A percentile compares a stretch with the other conserved stretches of the same genome.
Evolutionary conservation across 2,113 vertebrate genomes (phyloP).

Genomic region (Romanogobio albipinnatus): DNA sequence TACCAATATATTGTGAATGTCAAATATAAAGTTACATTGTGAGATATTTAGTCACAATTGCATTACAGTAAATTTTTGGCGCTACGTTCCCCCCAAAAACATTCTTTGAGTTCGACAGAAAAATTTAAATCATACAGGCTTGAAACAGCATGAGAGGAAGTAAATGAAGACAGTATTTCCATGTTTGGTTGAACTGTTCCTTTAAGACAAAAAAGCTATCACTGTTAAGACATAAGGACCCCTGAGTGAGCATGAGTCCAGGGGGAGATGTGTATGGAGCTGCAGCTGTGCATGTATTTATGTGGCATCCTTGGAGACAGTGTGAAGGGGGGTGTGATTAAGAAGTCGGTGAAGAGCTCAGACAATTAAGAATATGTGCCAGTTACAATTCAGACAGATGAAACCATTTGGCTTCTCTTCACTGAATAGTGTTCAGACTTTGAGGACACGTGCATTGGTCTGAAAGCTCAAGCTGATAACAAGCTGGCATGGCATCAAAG

Average conservation of each 20-base stretch:
- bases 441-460: neutral
- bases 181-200: neutral
- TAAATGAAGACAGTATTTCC: neutral
- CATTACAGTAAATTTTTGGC: neutral
- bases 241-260: neutral
- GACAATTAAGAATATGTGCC: neutral
- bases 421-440: neutral
- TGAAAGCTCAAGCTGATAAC: neutral
- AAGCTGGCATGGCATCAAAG: neutral
- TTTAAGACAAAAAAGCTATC: neutral
- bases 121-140: no score
- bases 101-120: no score
- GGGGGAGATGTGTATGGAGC: neutral
- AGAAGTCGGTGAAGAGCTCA: neutral
- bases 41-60: neutral
- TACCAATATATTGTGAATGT: neutral
- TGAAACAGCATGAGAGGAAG: neutral
- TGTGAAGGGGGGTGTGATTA: neutral
- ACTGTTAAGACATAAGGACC: neutral
- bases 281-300: neutral
- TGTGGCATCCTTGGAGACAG: neutral
- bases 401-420: neutral
- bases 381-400: neutral
- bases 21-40: neutral
- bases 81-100: no score